Evolutionary conservation across 1,140 invertebrate species (phyloP), one percentile per base, ranked within the genome.

Genomic region (Drosophila tsacasi): DNA sequence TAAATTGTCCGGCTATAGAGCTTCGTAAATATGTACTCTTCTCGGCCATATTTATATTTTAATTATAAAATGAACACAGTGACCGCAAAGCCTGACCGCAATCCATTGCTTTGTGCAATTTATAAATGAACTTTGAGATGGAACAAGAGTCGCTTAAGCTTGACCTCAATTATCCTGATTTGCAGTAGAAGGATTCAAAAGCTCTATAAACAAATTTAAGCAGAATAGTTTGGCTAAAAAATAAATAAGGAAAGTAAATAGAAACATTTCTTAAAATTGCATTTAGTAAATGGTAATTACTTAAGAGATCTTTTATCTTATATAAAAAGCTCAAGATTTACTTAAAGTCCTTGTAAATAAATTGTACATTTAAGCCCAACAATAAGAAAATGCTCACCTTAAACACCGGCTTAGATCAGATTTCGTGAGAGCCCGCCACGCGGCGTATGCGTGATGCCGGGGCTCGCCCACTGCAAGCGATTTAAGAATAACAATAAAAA

Each of bases 401-500:
- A 44, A n/a, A n/a, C 23, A 23, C 6, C 7, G 32, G 37, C 37
- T 66, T 35, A 46, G 17, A 37, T 54, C 21, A 19, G 10, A 32
- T 39, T 68, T 17, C 17, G 25, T n/a, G 13, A 21, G 19, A 12
- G 25, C 12, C 21, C 15, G 9, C 30, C 54, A 42, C 69, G 37
- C 10, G 54, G 67, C 66, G 69, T 60, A 60, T 72, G 55, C 54
- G 47, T 42, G 35, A 72, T 73, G 23, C 21, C 15, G 9, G 13
- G 7, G 9, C 25, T 23, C 35, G 10, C 19, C 19, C 5, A 9
- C 35, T 49, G 50, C 42, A 40, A 39, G 44, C 44, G 52, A 35
- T 42, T 73, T 42, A 72, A 60, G 32, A 72, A 60, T 73, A 75
- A 52, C 46, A 79, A 79, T 73, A 76, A 39, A 59, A 79, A 21